Percentiles rank a stretch among this genome's conserved stretches.
Evolutionary conservation across 1,140 invertebrate species (phyloP).

Genomic region (Holcopasites calliopsidis): DNA sequence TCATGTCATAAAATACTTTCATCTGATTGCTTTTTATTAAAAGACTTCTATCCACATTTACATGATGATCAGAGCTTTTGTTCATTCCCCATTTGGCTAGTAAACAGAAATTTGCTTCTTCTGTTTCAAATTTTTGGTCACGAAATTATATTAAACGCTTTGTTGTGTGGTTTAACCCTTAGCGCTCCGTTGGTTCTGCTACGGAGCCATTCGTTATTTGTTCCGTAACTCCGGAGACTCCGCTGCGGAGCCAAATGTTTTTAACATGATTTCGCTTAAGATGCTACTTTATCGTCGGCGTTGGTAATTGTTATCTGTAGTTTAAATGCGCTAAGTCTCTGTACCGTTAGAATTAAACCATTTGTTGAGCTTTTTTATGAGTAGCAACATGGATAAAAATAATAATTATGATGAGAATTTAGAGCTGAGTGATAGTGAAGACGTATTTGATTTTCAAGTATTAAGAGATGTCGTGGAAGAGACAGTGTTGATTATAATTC

Average conservation of each 20-base stretch:
- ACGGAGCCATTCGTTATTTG: background rate
- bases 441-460: slow-evolving; percentile 35
- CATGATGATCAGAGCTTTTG: too few species aligned
- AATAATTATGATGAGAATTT: slow-evolving; percentile 42
- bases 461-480: slow-evolving; percentile 32
- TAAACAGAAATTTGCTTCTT: too few species aligned
- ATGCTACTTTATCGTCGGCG: too few species aligned
- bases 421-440: slow-evolving; percentile 35
- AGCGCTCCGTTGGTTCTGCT: background rate
- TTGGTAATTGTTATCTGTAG: background rate
- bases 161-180: background rate
- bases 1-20: too few species aligned
- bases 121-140: too few species aligned
- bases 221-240: background rate
- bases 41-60: too few species aligned
- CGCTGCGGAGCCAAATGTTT: background rate
- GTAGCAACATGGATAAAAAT: slow-evolving; percentile 27
- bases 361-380: background rate
- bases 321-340: background rate
- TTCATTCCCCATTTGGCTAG: too few species aligned
- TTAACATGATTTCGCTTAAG: too few species aligned
- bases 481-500: slow-evolving; percentile 31
- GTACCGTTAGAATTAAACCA: background rate
- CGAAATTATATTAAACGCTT: too few species aligned
- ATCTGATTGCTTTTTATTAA: too few species aligned